These are phyloP conservation scores for Uria lomvia DNA, from an alignment of 2,113 vertebrate species.

Conservation along the genomic window DNA sequence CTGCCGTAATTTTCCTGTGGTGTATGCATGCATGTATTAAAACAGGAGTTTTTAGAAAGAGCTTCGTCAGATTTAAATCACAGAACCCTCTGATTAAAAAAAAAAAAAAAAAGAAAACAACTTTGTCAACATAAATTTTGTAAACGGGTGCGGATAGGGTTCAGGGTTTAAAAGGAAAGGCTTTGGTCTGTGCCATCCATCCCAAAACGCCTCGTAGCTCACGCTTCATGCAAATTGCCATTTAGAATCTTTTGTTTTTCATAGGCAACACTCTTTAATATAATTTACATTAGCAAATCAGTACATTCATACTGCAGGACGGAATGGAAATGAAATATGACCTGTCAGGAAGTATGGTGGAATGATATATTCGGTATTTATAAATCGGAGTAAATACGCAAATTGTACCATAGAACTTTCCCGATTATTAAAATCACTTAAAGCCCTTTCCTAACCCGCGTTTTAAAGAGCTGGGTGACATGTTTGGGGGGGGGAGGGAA, in stretches of 20 bases:
- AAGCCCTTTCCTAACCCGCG: slow-evolving; percentile 38
- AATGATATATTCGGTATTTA: slow-evolving; percentile 52
- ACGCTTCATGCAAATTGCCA: background rate
- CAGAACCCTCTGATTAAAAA: background rate
- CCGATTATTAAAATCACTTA: slow-evolving; percentile 57
- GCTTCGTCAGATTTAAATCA: background rate
- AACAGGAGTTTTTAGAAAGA: slow-evolving; percentile 22
- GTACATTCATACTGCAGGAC: background rate
- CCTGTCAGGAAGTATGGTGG: slow-evolving; percentile 41
- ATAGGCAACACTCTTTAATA: slow-evolving; percentile 25
- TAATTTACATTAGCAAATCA: slow-evolving; percentile 40
- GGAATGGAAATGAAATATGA: slow-evolving; percentile 47
- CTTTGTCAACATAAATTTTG: background rate
- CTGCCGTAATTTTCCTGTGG: background rate
- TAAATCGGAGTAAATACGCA: slow-evolving; percentile 50
- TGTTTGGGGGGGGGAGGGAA: slow-evolving; percentile 9
- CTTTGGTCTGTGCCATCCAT: background rate
- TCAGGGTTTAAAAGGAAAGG: background rate
- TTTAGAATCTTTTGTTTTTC: slow-evolving; percentile 17
- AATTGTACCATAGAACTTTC: slow-evolving; percentile 51
- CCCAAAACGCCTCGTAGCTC: background rate
- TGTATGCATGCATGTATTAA: background rate
- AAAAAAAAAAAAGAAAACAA: background rate
- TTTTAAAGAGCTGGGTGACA: slow-evolving; percentile 61
- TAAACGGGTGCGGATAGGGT: background rate